Evolutionary conservation across 92 coral and sea anemone species (phyloP).

Genomic region (Epizoanthus stellaris): DNA sequence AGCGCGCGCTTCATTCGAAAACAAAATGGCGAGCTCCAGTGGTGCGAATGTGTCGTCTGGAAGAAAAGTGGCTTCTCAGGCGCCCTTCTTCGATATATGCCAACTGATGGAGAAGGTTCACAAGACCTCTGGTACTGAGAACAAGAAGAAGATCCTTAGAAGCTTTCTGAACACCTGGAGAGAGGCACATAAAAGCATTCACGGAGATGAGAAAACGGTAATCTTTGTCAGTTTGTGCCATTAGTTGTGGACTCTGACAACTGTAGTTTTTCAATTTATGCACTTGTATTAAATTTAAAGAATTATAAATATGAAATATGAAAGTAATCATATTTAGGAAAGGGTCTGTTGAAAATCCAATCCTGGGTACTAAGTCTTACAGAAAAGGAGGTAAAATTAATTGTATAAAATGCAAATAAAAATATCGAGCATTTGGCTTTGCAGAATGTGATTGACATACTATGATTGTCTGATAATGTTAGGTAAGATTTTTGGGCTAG

Average conservation of each 20-base stretch:
- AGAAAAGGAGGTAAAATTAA: too few relatives aligned
- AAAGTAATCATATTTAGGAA: too few relatives aligned
- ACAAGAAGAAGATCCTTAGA: conserved; percentile 79
- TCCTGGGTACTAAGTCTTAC: too few relatives aligned
- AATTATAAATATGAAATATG: too few relatives aligned
- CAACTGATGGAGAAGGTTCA: conserved; percentile 79
- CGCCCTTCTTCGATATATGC: conserved; percentile 90
- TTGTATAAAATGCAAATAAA: too few relatives aligned
- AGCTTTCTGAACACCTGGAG: conserved; percentile 80
- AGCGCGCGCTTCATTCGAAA: neutral
- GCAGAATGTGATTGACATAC: too few relatives aligned
- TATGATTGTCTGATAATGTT: too few relatives aligned
- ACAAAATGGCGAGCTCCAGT: conserved; percentile 79
- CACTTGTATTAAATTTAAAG: too few relatives aligned
- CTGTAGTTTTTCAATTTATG: neutral
- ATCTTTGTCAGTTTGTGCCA: neutral
- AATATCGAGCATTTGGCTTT: too few relatives aligned
- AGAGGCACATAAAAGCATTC: conserved; percentile 74
- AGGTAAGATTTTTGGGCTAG: too few relatives aligned
- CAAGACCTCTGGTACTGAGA: conserved; percentile 80
- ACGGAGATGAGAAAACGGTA: conserved; percentile 83
- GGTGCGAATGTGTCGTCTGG: conserved; percentile 2
- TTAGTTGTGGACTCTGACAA: neutral
- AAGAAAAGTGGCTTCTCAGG: conserved; percentile 79
- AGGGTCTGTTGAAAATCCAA: too few relatives aligned